Base-by-base conservation (phyloP, 2,888 invertebrate genomes). In the Hydrotaea diabolus region DNA sequence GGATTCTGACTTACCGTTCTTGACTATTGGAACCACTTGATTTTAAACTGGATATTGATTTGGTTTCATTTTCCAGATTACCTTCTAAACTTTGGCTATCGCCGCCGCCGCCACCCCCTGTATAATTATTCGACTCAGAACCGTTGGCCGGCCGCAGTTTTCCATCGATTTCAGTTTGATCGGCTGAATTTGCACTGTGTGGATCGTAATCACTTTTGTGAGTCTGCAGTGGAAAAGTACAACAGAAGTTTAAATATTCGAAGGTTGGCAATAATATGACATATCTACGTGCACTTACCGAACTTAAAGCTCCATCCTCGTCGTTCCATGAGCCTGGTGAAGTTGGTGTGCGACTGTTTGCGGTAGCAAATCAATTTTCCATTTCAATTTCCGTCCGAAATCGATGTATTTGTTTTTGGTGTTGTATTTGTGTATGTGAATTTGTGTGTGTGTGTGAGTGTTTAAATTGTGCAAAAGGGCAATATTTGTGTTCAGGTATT, bases 71-170 rank as follows among this genome's bases (percentile, higher is more conserved):
- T 92, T 98, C 98, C 86, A 97, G 96, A 92, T 97, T 97, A 85
- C 97, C 97, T 90, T 98, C 98, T 80, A 97, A 97, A 90, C 98
- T 97, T 88, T 97, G 94, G 92, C 97, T 97, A 93, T 98, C 98
- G 93, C 97, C 98, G 92, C 96, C 96, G 93, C 95, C 85, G 2
- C 82, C 82, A 84, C 86, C 73, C 87, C 88, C 64, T 76, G 84
- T 82, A 86, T 87, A 57, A 77, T 82, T 85, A 72, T 77, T 81
- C 66, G 76, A 75, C 23, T 85, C 83, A 80, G 87, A 66, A 78
- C 77, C 73, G 62, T 80, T 77, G n/a, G 77, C 36, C n/a, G 15
- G 77, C 39, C 82, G 83, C 64, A 85, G 39, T 76, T 87, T 87
- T 64, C 85, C 85, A 74, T 85, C 85, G 46, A 80, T 80, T 80